These are phyloP conservation scores for Leptopilina syphax DNA, from an alignment of 2,888 invertebrate genomes.

Conservation along the genomic window DNA sequence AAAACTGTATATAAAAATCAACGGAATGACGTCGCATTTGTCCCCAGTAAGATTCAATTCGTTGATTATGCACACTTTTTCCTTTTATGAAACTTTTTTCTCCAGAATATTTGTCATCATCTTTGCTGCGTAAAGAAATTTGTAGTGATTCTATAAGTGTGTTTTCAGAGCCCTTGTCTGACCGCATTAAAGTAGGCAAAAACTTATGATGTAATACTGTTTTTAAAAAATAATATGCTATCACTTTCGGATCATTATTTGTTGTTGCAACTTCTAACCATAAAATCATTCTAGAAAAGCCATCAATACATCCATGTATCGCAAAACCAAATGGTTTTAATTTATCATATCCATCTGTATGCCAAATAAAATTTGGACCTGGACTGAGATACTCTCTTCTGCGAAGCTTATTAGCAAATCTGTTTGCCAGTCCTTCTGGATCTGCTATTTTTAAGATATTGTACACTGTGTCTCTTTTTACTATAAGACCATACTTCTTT, in stretches of 20 bases:
- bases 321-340: conserved; percentile 50
- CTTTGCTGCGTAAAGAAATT: conserved; percentile 19
- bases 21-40: conserved; percentile 30
- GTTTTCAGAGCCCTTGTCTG: conserved; percentile 47
- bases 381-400: conserved; percentile 24
- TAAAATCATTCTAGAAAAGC: conserved; percentile 47
- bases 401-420: neutral
- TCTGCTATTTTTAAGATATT: conserved; percentile 36
- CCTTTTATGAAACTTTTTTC: conserved; percentile 44
- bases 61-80: conserved; percentile 45
- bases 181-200: conserved; percentile 42
- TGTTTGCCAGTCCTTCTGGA: conserved; percentile 32
- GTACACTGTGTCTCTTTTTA: conserved; percentile 41
- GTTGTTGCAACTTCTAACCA: conserved; percentile 45
- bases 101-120: conserved; percentile 41
- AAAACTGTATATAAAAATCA: conserved; percentile 35
- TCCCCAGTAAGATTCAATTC: conserved; percentile 47
- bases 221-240: conserved; percentile 45
- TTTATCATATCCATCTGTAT: conserved; percentile 52
- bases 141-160: conserved; percentile 37
- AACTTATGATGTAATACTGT: conserved; percentile 32
- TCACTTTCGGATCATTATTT: conserved; percentile 44
- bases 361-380: conserved; percentile 52
- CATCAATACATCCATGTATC: conserved; percentile 52
- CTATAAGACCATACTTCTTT: conserved; percentile 18